phyloP scores from a whole-genome alignment of 2,113 vertebrate genomes.

The Vireo altiloquus region DNA sequence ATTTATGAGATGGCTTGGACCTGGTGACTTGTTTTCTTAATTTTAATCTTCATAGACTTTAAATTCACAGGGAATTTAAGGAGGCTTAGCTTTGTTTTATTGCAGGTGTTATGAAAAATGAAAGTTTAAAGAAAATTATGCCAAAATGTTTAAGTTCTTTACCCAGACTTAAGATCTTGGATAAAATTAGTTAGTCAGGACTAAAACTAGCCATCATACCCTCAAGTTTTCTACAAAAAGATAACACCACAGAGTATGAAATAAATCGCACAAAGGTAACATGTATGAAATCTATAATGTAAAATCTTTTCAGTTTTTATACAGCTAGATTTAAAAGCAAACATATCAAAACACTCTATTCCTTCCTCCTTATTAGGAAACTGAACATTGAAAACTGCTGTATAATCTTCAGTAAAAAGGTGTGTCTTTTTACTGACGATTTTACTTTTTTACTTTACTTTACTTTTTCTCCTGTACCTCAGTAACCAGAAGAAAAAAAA shows the following conservation, averaged over 20 bases:
- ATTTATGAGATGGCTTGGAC: background rate
- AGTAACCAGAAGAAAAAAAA: no score
- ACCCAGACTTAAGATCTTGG: background rate
- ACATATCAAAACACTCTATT: background rate
- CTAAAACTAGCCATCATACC: background rate
- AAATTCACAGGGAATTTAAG: background rate
- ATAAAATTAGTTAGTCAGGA: background rate
- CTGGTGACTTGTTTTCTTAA: background rate
- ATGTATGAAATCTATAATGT: background rate
- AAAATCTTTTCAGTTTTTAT: background rate
- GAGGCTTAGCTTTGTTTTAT: background rate
- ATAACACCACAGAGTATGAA: background rate
- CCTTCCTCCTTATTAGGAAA: background rate
- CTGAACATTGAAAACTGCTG: background rate
- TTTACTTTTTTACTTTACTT: no score
- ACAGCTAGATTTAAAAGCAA: background rate
- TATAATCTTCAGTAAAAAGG: background rate
- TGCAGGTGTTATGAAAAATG: background rate
- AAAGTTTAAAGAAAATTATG: background rate
- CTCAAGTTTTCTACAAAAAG: background rate
- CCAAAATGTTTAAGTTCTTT: background rate
- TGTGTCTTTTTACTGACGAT: no score
- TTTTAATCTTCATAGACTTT: background rate
- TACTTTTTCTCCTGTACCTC: no score
- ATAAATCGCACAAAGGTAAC: fast-evolving